Conservation (phyloP, 2,888 invertebrate genomes). For the Dasysyrphus albostriatus region DNA sequence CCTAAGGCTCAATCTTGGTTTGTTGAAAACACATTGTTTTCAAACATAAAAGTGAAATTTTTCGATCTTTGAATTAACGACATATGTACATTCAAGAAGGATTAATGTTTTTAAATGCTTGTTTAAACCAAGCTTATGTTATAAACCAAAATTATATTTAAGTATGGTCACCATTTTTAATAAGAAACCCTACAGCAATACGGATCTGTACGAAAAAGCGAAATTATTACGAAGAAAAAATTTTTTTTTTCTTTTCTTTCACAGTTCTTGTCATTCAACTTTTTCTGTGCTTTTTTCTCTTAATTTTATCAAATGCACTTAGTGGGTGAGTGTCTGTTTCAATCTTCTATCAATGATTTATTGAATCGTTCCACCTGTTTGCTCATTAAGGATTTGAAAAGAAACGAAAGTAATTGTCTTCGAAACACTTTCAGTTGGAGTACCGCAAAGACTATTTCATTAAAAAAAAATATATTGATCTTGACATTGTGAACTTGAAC, state of each 20-base stretch:
- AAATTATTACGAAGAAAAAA: conserved; percentile 39
- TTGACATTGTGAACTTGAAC: conserved; percentile 14
- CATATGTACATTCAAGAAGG: too few relatives aligned
- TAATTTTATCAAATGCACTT: conserved; percentile 33
- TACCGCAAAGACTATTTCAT: conserved; percentile 15
- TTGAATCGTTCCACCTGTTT: conserved; percentile 76
- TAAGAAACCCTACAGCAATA: conserved; percentile 1
- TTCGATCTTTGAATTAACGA: too few relatives aligned
- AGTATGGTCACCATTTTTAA: neutral
- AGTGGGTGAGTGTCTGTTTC: conserved; percentile 51
- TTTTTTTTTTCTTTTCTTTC: conserved; percentile 4
- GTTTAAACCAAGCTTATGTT: too few relatives aligned
- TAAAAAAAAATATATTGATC: neutral
- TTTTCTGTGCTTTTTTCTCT: conserved; percentile 3
- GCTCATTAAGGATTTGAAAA: conserved; percentile 74
- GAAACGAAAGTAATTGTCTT: conserved; percentile 48
- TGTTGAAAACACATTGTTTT: too few relatives aligned
- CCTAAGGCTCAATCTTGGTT: too few relatives aligned
- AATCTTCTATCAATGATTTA: conserved; percentile 70
- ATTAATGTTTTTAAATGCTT: too few relatives aligned
- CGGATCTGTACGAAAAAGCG: conserved; percentile 19
- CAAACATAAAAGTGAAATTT: too few relatives aligned
- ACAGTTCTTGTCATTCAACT: conserved; percentile 31
- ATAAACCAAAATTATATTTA: neutral
- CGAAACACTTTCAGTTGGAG: conserved; percentile 25